Evolutionary conservation across 1,140 invertebrate genomes (phyloP).

Genomic region (Diabrotica undecimpunctata): DNA sequence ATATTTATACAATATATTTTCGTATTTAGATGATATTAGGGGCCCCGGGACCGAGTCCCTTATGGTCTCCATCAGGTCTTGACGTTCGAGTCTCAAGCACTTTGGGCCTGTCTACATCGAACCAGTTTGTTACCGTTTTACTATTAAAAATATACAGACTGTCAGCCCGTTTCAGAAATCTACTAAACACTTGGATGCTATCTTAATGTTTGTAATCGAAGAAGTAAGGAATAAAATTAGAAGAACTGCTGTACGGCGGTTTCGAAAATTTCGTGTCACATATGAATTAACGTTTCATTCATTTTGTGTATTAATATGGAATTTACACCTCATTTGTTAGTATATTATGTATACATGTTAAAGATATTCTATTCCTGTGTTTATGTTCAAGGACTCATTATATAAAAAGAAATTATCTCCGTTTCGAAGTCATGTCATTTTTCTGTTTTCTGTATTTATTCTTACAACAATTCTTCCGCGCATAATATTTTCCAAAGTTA

Average conservation of each 20-base stretch:
- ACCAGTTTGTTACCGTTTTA: conserved; percentile 13
- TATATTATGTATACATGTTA: background rate
- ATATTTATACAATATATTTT: conserved; percentile 16
- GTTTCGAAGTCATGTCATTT: too few relatives aligned
- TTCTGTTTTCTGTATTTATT: too few relatives aligned
- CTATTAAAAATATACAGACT: conserved; percentile 13
- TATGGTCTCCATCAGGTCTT: background rate
- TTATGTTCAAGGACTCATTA: too few relatives aligned
- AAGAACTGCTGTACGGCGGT: background rate
- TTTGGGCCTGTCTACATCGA: background rate
- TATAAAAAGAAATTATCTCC: too few relatives aligned
- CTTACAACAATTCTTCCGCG: too few relatives aligned
- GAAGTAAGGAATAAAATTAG: background rate
- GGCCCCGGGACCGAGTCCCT: background rate
- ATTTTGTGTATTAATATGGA: background rate
- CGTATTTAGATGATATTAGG: conserved; percentile 6
- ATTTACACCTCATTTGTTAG: background rate
- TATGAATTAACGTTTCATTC: background rate
- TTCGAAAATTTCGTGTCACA: background rate
- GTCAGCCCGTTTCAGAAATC: conserved; percentile 1
- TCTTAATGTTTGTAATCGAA: background rate
- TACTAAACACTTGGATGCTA: background rate
- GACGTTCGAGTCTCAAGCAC: background rate
- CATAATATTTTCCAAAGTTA: too few relatives aligned
- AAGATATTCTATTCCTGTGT: too few relatives aligned